A percentile compares a stretch with the other conserved stretches of the same genome.
phyloP scores from a whole-genome alignment of 2,113 vertebrate genomes.

The Anas platyrhynchos region DNA sequence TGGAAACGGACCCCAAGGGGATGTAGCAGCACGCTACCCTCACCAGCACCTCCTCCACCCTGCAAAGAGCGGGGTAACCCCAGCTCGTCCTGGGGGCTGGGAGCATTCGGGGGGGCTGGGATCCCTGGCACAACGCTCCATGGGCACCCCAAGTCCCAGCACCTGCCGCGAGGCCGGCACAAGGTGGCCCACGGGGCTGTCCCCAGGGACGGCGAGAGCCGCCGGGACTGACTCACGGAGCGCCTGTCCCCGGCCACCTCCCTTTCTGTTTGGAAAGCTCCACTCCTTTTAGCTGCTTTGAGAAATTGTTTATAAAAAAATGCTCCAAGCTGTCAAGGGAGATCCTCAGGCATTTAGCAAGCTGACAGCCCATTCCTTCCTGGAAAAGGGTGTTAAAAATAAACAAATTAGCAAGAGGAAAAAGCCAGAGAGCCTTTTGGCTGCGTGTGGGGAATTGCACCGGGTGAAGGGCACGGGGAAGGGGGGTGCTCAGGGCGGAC shows the following conservation, averaged over 20 bases:
- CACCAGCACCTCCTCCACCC: not conserved
- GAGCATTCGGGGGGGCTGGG: not conserved
- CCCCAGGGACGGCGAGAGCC: not conserved
- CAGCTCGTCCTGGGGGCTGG: fast-evolving
- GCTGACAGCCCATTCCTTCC: constrained; percentile 63
- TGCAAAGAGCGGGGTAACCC: fast-evolving
- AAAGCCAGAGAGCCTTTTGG: constrained; percentile 20
- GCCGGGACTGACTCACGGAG: not conserved
- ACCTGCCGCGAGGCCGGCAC: not conserved
- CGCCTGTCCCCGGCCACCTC: not conserved
- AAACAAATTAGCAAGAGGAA: constrained; percentile 40
- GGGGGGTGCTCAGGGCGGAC: not conserved
- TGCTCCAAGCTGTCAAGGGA: constrained; percentile 47
- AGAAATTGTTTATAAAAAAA: constrained; percentile 62
- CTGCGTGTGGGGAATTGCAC: not conserved
- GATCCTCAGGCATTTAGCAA: constrained; percentile 30
- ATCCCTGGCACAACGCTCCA: not conserved
- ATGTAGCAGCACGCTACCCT: not conserved
- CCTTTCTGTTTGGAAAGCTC: constrained; percentile 38
- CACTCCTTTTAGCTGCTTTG: constrained; percentile 35
- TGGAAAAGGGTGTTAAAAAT: constrained; percentile 59
- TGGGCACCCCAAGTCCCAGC: not conserved
- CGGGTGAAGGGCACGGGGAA: not conserved
- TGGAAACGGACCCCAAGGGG: not conserved
- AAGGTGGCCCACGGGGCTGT: not conserved